A percentile compares a stretch with the other conserved stretches of the same genome.
These are phyloP conservation scores for Tholera decimalis DNA, from an alignment of 2,888 invertebrate genomes.

Conservation along the genomic window DNA sequence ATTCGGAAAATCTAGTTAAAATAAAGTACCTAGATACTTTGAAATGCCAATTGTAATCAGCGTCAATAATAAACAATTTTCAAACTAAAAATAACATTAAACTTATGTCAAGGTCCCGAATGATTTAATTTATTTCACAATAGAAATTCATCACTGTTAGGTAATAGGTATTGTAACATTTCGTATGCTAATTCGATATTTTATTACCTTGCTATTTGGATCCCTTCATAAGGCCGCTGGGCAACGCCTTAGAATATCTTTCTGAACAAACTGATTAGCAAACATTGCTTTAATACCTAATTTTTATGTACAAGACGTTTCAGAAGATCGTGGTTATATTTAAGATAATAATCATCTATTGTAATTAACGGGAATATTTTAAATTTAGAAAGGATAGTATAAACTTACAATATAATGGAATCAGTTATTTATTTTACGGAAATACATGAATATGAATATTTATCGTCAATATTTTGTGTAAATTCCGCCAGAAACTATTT, in stretches of 20 bases:
- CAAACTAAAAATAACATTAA: slow-evolving; percentile 1
- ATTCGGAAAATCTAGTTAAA: slow-evolving; percentile 42
- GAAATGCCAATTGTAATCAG: slow-evolving; percentile 68
- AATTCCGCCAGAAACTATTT: too few relatives aligned
- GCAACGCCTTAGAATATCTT: slow-evolving; percentile 1
- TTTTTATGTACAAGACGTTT: too few relatives aligned
- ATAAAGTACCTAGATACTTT: slow-evolving; percentile 36
- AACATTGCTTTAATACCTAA: not conserved
- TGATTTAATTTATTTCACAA: slow-evolving; percentile 36
- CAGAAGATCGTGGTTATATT: too few relatives aligned
- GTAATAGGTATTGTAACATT: slow-evolving; percentile 30
- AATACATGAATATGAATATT: too few relatives aligned
- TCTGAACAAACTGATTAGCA: not conserved
- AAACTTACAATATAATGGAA: too few relatives aligned
- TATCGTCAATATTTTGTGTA: too few relatives aligned
- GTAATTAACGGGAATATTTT: too few relatives aligned
- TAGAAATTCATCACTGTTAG: slow-evolving; percentile 35
- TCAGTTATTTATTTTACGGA: too few relatives aligned
- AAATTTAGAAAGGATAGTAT: too few relatives aligned
- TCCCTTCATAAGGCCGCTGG: slow-evolving; percentile 6
- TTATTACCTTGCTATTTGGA: slow-evolving; percentile 27
- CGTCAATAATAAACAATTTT: slow-evolving; percentile 33
- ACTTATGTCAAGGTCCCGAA: slow-evolving; percentile 30
- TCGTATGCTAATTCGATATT: slow-evolving; percentile 32
- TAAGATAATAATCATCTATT: too few relatives aligned